These are phyloP conservation scores for Cuniculus paca DNA, from an alignment of 2,797 vertebrate genomes.

Conservation along the genomic window DNA sequence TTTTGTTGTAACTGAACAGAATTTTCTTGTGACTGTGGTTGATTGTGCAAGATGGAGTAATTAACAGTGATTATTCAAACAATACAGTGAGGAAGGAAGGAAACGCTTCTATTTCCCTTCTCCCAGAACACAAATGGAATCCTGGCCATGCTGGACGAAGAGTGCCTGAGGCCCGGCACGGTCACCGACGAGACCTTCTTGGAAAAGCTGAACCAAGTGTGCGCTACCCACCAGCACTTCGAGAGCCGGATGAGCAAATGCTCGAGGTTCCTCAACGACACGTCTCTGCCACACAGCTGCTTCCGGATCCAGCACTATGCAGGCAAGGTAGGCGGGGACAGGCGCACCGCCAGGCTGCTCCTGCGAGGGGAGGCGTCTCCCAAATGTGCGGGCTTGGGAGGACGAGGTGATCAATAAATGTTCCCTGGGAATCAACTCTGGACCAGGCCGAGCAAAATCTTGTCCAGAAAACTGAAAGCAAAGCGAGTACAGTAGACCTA, in stretches of 20 bases:
- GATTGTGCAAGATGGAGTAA: conserved; percentile 48
- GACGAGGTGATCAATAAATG: background rate
- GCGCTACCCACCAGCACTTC: conserved; percentile 98
- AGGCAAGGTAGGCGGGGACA: conserved; percentile 92
- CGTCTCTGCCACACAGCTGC: conserved; percentile 97
- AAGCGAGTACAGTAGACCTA: background rate
- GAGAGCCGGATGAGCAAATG: conserved; percentile 98
- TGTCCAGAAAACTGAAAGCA: background rate
- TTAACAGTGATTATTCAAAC: conserved; percentile 65
- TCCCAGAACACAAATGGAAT: conserved; percentile 97
- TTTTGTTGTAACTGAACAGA: conserved; percentile 36
- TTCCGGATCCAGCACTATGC: conserved; percentile 99
- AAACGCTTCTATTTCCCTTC: conserved; percentile 72
- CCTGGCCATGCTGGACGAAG: conserved; percentile 98
- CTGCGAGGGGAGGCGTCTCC: background rate
- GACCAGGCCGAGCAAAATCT: background rate
- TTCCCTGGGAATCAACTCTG: background rate
- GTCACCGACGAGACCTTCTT: conserved; percentile 98
- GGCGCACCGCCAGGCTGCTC: fast-evolving
- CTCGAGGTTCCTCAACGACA: conserved; percentile 97
- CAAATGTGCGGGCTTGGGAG: background rate
- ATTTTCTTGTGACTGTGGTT: conserved; percentile 60
- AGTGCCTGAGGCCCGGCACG: conserved; percentile 97
- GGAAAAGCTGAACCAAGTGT: conserved; percentile 98
- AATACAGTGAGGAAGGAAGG: conserved; percentile 76